Percentiles rank a stretch among this genome's conserved stretches.
phyloP scores from a whole-genome alignment of 2,797 vertebrate species.

The Poecilia velifera region DNA sequence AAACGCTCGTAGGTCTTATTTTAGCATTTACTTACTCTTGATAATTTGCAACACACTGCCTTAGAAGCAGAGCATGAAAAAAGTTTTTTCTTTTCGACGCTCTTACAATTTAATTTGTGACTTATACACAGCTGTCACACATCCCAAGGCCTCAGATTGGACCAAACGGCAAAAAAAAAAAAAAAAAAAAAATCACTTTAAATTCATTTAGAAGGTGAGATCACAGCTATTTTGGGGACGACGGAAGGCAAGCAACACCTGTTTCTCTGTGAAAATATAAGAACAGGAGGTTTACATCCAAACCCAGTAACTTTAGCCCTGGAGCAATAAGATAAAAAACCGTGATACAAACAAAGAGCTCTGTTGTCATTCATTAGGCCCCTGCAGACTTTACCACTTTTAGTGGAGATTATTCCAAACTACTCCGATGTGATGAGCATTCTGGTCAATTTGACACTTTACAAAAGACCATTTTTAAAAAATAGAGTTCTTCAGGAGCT shows the following conservation, averaged over 20 bases:
- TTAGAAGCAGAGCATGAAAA: not conserved
- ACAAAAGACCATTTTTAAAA: not conserved
- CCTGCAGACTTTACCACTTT: not conserved
- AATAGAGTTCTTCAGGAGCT: not conserved
- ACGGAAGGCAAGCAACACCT: not conserved
- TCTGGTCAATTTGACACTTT: not conserved
- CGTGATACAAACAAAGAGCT: not conserved
- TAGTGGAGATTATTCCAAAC: not conserved
- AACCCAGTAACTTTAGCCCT: not conserved
- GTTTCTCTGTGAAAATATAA: not conserved
- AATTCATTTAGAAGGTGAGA: not conserved
- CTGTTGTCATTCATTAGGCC: not conserved
- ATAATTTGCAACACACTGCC: not conserved
- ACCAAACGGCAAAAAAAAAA: not conserved
- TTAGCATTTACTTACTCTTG: not conserved
- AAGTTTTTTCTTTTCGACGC: not conserved
- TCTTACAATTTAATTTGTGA: slow-evolving; percentile 1
- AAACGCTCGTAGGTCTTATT: slow-evolving; percentile 6
- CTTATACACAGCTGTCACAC: slow-evolving; percentile 6
- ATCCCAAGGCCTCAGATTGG: not conserved
- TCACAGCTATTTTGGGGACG: not conserved
- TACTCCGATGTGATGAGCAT: not conserved
- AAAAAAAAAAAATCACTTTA: not conserved
- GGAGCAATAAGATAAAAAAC: not conserved
- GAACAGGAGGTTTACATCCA: slow-evolving; percentile 3